Percentiles rank a stretch among this genome's conserved stretches.
Evolutionary conservation across 1,140 invertebrate species (phyloP).

Genomic region (Rhynchophorus ferrugineus): DNA sequence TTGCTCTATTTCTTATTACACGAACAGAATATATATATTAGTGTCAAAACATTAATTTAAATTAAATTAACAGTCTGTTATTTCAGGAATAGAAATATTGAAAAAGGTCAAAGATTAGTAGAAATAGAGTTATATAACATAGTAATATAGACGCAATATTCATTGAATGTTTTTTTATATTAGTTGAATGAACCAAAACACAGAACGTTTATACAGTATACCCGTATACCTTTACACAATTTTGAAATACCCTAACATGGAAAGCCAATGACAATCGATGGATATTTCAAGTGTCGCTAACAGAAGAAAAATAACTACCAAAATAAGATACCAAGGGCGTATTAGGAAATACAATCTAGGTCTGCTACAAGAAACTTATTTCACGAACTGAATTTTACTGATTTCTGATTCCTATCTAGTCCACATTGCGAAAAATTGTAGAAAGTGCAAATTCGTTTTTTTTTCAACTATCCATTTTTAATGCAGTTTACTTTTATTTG

Average conservation of each 20-base stretch:
- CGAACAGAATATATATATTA: too few relatives aligned
- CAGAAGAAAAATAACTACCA: constrained; percentile 9
- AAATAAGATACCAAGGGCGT: constrained; percentile 11
- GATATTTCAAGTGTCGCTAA: constrained; percentile 8
- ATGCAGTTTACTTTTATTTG: constrained; percentile 13
- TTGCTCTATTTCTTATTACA: too few relatives aligned
- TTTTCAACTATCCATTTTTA: constrained; percentile 8
- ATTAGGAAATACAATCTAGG: constrained; percentile 11
- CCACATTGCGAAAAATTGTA: constrained; percentile 10
- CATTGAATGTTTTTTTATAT: too few relatives aligned
- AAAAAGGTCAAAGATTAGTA: too few relatives aligned
- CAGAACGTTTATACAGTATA: background rate
- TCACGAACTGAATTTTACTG: constrained; percentile 3
- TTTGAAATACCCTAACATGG: constrained; percentile 11
- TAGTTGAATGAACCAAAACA: too few relatives aligned
- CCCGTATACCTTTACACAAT: constrained; percentile 3
- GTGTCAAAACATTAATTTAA: too few relatives aligned
- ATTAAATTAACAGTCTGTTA: too few relatives aligned
- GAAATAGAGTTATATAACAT: too few relatives aligned
- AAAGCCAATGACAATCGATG: constrained; percentile 14
- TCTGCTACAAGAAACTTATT: constrained; percentile 8
- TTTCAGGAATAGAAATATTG: too few relatives aligned
- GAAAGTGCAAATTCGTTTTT: constrained; percentile 10
- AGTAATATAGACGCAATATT: too few relatives aligned
- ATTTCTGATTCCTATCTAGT: background rate